Evolutionary conservation across 2,113 vertebrate genomes (phyloP), one percentile per base, ranked within the genome.

Genomic region (Grammomys surdaster): DNA sequence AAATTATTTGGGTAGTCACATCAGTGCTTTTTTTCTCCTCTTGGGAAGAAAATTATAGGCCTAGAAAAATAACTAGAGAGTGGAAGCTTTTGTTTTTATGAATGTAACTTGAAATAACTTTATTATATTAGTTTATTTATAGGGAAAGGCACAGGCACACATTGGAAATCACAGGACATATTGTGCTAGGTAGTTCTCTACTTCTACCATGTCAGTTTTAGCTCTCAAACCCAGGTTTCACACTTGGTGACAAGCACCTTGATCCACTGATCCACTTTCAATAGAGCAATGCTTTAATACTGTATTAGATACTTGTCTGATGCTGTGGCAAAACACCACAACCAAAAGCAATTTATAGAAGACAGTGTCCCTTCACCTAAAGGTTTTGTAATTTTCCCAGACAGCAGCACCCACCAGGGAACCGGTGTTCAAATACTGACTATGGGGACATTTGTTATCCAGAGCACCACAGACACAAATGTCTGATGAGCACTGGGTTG

Each of bases 1-100:
- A 48, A 85, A 7, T 60, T n/a, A 26, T 70, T 80, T 36, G 51
- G 48, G 31, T 48, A 58, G 28, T 20, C 26, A 72, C 14, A 40
- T 77, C 48, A 6, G 63, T 16, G 86, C 70, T 91, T 86, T 95
- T 81, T 70, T 88, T 33, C 89, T 70, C 28, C 40, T 56, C 67
- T 77, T 90, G 95, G 90, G 26, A 93, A 78, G 85, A n/a, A 95
- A 94, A 77, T 91, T 88, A 81, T 84, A 95, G 40, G 22, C 7
- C 24, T 77, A 72, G 75, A 90, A 48, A 58, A 88, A 70, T 82
- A 84, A 46, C 51, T 51, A 89, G 40, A 75, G 22, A 51, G 69
- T 54, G n/a, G 36, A 67, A 89, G 48, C 24, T 89, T 80, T 73
- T 70, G 40, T 26, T 46, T 84, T 20, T 46, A 60, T 75, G 24